Evolutionary conservation across 2,888 invertebrate species (phyloP), one percentile per base, ranked within the genome.

Genomic region (Drosophila merina): DNA sequence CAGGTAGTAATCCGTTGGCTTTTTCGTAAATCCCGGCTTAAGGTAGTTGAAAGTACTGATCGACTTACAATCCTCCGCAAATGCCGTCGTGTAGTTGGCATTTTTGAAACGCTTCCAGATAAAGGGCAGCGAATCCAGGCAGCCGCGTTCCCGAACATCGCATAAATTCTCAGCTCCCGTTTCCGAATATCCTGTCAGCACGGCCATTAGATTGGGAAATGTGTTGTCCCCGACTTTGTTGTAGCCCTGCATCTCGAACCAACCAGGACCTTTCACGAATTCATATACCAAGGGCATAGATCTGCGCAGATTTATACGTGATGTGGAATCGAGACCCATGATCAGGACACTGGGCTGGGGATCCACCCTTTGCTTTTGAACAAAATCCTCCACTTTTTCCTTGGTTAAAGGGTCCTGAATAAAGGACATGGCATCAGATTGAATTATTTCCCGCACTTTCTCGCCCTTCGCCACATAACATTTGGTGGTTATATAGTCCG

Each of bases 241-340:
- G 90, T 96, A 96, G 1, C 96, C 97, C 76, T 94, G 93, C 88
- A 95, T 92, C 60, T 94, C 94, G 30, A 95, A 91, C 93, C 95
- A 96, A 59, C 93, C 94, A 0, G 57, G 57, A 6, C 93, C 92
- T 28, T 93, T 90, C 25, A 97, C 92, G 85, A 94, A 94, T 2
- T 92, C 90, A 5, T 93, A 92, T 0, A 96, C 96, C 82, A 93
- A 92, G 0, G 95, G 95, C 94, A 97, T 94, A 4, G 95, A 94
- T 42, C 96, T 93, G 3, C 94, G 93, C 69, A 96, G 93, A 85
- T 97, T 96, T 50, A 96, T 92, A 64, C 96, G 92, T 0, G 97
- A 97, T 79, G 97, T 94, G 12, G 96, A 95, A 88, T 97, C 97
- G 78, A 97, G 94, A n/a, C 97, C 97, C 36, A 97, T 89, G 82